phyloP scores from a whole-genome alignment of 2,888 invertebrate genomes.

The Torymus texanus region DNA sequence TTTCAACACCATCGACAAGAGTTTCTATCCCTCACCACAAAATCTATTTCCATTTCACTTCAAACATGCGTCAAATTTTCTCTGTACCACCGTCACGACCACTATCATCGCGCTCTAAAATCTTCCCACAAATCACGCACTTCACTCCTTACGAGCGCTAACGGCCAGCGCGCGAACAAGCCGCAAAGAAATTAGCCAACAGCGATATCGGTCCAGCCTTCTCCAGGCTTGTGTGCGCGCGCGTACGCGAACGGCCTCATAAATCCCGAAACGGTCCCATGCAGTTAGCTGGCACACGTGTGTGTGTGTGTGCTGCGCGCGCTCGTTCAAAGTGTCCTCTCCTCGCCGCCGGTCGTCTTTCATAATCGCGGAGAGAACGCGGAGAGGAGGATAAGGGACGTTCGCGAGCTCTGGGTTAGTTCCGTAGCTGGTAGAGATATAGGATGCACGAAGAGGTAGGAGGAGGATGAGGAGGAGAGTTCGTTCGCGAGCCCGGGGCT shows the following conservation, averaged over 20 bases:
- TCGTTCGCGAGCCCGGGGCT: constrained; percentile 68
- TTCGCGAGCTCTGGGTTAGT: background rate
- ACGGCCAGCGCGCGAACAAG: too few relatives aligned
- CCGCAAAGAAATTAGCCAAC: constrained; percentile 11
- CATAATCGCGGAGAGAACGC: constrained; percentile 21
- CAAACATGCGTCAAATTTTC: too few relatives aligned
- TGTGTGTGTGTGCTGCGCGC: background rate
- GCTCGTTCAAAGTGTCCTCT: background rate
- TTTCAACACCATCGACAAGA: too few relatives aligned
- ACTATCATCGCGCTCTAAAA: background rate
- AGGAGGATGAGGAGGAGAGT: constrained; percentile 61
- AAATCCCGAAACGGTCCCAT: constrained; percentile 3
- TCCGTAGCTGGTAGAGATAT: background rate
- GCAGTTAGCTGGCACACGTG: background rate
- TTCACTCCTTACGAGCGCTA: too few relatives aligned
- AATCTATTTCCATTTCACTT: too few relatives aligned
- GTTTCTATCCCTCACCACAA: too few relatives aligned
- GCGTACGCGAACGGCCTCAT: background rate
- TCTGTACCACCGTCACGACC: background rate
- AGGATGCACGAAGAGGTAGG: background rate
- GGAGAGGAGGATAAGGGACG: background rate
- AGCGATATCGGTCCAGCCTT: background rate
- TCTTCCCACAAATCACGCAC: background rate
- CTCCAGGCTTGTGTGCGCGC: too few relatives aligned
- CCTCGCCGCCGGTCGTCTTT: constrained; percentile 7